A percentile compares a stretch with the other conserved stretches of the same genome.
Evolutionary conservation across 2,888 invertebrate genomes (phyloP).

Genomic region (Lasioglossum leucozonium): DNA sequence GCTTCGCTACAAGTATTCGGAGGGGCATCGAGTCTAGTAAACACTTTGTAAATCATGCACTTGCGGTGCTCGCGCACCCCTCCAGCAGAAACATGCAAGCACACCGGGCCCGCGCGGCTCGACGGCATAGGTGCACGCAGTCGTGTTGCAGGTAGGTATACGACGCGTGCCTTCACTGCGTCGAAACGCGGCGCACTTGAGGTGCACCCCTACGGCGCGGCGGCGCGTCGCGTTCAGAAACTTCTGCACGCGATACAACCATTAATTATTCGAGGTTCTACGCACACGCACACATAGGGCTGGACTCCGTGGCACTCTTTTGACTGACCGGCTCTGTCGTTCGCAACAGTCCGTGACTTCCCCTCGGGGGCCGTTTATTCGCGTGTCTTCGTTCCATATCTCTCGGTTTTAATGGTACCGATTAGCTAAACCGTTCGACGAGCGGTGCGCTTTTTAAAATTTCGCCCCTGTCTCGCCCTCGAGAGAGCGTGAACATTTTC

Average conservation of each 20-base stretch:
- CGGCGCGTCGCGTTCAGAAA: slow-evolving; percentile 46
- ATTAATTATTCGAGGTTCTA: slow-evolving; percentile 68
- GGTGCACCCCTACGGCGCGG: slow-evolving; percentile 53
- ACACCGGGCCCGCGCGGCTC: slow-evolving; percentile 1
- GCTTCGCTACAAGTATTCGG: slow-evolving; percentile 19
- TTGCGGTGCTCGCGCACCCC: slow-evolving; percentile 13
- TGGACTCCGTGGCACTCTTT: slow-evolving; percentile 18
- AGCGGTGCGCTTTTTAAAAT: slow-evolving; percentile 20
- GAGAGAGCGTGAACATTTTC: slow-evolving; percentile 31
- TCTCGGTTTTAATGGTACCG: slow-evolving; percentile 36
- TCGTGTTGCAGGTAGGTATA: slow-evolving; percentile 40
- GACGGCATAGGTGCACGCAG: slow-evolving; percentile 43
- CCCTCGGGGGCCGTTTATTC: slow-evolving; percentile 28
- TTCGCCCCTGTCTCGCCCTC: background rate
- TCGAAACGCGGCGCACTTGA: slow-evolving; percentile 60
- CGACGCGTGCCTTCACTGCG: slow-evolving; percentile 70
- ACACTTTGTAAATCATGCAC: slow-evolving; percentile 59
- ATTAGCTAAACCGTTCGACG: slow-evolving; percentile 38
- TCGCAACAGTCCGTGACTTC: slow-evolving; percentile 13
- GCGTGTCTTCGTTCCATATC: slow-evolving; percentile 48
- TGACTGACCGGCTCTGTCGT: slow-evolving; percentile 31
- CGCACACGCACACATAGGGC: slow-evolving; percentile 39
- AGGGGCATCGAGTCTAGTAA: slow-evolving; percentile 31
- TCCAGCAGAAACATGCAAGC: slow-evolving; percentile 33
- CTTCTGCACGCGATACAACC: slow-evolving; percentile 70